A percentile compares a stretch with the other conserved stretches of the same genome.
Evolutionary conservation across 1,140 invertebrate genomes (phyloP).

Genomic region (Sitobion miscanthi): DNA sequence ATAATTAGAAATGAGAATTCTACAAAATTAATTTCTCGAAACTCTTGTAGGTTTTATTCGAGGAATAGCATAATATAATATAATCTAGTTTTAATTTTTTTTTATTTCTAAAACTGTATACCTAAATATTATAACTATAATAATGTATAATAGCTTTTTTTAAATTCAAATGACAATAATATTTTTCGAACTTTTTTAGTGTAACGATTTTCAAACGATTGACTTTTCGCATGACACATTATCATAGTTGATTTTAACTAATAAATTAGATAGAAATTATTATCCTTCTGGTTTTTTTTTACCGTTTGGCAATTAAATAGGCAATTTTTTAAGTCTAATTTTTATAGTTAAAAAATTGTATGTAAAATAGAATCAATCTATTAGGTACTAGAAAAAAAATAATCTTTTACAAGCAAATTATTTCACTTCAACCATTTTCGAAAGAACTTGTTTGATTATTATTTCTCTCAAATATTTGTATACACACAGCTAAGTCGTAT

Average conservation of each 20-base stretch:
- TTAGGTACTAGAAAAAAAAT: too few relatives aligned
- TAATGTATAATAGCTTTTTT: not conserved
- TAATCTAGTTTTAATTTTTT: too few relatives aligned
- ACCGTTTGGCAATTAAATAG: too few relatives aligned
- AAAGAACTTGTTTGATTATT: not conserved
- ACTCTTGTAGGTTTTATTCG: too few relatives aligned
- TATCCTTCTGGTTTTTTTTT: not conserved
- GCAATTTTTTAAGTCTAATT: too few relatives aligned
- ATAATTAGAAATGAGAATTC: too few relatives aligned
- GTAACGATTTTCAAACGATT: too few relatives aligned
- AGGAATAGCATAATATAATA: too few relatives aligned
- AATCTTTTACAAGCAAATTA: not conserved
- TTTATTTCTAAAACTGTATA: not conserved
- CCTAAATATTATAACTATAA: not conserved
- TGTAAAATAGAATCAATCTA: too few relatives aligned
- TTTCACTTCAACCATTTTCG: not conserved
- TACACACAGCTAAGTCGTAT: not conserved
- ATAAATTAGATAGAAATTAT: not conserved
- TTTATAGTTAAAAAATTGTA: too few relatives aligned
- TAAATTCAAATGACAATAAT: not conserved
- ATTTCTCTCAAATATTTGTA: not conserved
- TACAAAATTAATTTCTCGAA: too few relatives aligned
- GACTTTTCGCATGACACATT: not conserved
- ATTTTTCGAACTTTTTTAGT: not conserved
- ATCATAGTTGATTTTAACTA: not conserved